Conservation (phyloP, 64 coral and sea anemone genomes). For the Stichodactyla mertensii region DNA sequence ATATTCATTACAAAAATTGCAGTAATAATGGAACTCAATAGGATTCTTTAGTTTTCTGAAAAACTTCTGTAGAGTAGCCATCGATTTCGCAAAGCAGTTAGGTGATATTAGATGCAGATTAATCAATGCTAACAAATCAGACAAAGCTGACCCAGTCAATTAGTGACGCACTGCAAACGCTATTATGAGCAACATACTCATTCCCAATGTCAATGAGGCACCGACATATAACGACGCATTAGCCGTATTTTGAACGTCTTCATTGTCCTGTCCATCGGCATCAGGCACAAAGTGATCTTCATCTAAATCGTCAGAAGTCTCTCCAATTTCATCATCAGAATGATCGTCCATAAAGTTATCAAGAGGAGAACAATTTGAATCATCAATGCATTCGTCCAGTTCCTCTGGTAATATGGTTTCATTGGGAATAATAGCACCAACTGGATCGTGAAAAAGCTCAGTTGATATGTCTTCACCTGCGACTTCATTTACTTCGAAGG, state of each 20-base stretch:
- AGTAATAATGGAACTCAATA: constrained; percentile 43
- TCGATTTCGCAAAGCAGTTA: constrained; percentile 24
- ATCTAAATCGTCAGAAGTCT: constrained; percentile 8
- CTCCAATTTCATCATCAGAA: constrained; percentile 3
- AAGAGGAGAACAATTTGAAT: not conserved
- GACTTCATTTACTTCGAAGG: not conserved
- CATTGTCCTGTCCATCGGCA: too few relatives aligned
- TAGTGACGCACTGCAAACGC: constrained; percentile 28
- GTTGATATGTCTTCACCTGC: not conserved
- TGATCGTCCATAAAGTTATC: constrained; percentile 12
- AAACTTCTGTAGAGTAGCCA: constrained; percentile 11
- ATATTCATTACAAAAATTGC: constrained; percentile 48
- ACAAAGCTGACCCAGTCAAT: constrained; percentile 22
- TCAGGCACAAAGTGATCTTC: too few relatives aligned
- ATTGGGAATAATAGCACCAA: not conserved
- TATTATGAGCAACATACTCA: constrained; percentile 29
- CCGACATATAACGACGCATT: constrained; percentile 13
- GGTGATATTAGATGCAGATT: constrained; percentile 16
- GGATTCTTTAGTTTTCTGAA: constrained; percentile 25
- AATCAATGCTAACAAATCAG: constrained; percentile 27
- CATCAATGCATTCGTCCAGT: too few relatives aligned
- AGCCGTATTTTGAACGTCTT: constrained; percentile 10
- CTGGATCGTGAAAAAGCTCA: not conserved
- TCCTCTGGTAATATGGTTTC: not conserved
- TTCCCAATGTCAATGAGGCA: constrained; percentile 11